Evolutionary conservation across 2,113 vertebrate genomes (phyloP), one percentile per base, ranked within the genome.

Genomic region (Malaclemys terrapin): DNA sequence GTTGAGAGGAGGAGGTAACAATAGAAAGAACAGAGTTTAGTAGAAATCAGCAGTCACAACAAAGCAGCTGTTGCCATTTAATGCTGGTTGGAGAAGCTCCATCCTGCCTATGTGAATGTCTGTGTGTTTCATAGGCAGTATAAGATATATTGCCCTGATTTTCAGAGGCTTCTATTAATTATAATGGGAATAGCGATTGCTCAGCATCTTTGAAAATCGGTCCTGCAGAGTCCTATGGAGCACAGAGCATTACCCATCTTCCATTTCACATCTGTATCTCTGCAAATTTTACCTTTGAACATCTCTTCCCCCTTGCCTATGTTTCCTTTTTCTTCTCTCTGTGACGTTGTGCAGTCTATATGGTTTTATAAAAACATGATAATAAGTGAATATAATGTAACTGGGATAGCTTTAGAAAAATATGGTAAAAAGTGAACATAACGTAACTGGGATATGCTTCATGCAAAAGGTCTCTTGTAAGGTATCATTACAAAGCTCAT

Each of bases 201-300:
- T 95, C 97, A 20, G 8, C 19, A 7, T 31, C n/a, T 82, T 90
- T 91, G 83, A 94, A 87, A 45, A 76, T 1, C 82, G 38, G 89
- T 13, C 81, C 75, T 88, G 72, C 89, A 35, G 78, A 90, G 57
- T 90, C 59, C 13, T 84, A 83, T 5, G 4, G 29, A 86, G 94
- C 93, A 96, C 96, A 96, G 95, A 96, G 95, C 93, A 2, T 80
- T 89, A 80, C 87, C 84, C 94, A 94, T 90, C 93, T 76, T 88
- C 54, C 2, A 11, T 85, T 94, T 93, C 87, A 81, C 47, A 90
- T 96, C 95, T 91, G 93, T 86, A 14, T 93, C 95, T 86, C 6
- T 1, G 2, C 57, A 85, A n/a, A 90, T 90, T 19, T 89, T 17
- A 69, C 62, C 35, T 69, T 69, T 69, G 31, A 80, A 84, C 47